Base-by-base conservation (phyloP, 2,888 invertebrate genomes). In the Rotaria magnacalcarata region DNA sequence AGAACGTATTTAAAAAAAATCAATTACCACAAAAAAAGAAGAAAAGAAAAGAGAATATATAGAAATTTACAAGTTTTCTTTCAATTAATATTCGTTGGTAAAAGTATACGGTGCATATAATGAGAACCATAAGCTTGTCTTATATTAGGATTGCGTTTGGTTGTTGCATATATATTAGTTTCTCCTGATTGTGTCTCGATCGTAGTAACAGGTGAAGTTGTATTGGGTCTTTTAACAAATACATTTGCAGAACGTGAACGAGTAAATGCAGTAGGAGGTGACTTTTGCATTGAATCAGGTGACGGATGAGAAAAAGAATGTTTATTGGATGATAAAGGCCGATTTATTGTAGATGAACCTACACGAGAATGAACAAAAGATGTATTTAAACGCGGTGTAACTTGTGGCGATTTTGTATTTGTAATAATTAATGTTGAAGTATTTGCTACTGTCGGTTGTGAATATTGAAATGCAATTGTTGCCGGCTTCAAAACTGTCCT, bases 111-210 rank as follows among this genome's bases (percentile, higher is more conserved):
- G 7, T 80, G 75, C 8, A 27, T 80, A 43, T 80, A 80, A 47
- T 80, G 14, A n/a, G 75, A 80, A 80, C 75, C 75, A 80, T 80
- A 80, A 80, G 43, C 47, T 43, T 80, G 75, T 80, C 75, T 41
- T 1, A 47, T 47, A 80, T 80, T 80, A 47, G 75, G 75, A 41
- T 43, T 80, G 21, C 43, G 75, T 80, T 80, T 80, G 2, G 11
- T 80, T 47, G n/a, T 43, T 47, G 43, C 3, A 80, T 47, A 47
- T 24, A 43, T 21, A 47, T 80, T 67, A 8, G 14, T 67, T 80
- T 24, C 41, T 47, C 1, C 47, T 80, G 75, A 47, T 24, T 43
- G 43, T 21, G 24, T 14, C 7, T 47, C 75, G n/a, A 24, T 24
- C 7, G 4, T 10, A 24, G 7, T 4, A 47, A 80, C 21, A 43